Base-by-base conservation (phyloP, 2,888 invertebrate species). In the Catocala nupta region DNA sequence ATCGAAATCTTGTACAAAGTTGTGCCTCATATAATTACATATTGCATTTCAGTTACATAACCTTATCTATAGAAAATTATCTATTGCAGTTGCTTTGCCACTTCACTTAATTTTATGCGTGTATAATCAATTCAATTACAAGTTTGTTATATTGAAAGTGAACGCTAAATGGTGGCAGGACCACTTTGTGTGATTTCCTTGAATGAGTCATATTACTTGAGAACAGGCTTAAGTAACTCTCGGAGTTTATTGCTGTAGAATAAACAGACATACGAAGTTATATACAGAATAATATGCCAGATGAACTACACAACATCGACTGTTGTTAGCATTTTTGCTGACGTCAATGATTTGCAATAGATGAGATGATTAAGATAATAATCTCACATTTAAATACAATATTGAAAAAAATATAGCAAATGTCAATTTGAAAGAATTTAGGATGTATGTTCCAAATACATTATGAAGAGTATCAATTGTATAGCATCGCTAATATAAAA, bases 131-230 rank as follows among this genome's bases (percentile, higher is more conserved):
- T 64, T 68, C 43, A 61, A 71, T 66, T 63, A 65, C 65, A 61
- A 58, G 53, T 39, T 45, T 51, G 50, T 57, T 64, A 44, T 45
- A 50, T 69, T 77, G 75, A 73, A 75, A 77, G 77, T 75, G 67
- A 77, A 77, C 60, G 66, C 56, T 45, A 50, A 68, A 71, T 59
- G 64, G 62, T 59, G 59, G 67, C 56, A 59, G 45, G 49, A 59
- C 72, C 62, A 68, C 65, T 65, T 59, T 44, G 60, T 47, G 13
- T 58, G 56, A 68, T 71, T 74, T 74, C 52, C 63, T 56, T 60
- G 43, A 60, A 53, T 69, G 69, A 67, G 64, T 45, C 45, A 45
- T 12, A 7, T 45, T 12, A 45, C 45, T 45, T 12, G 12, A 39
- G 9, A 45, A 48, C 48, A 48, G 25, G 25, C 11, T 13, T 25